phyloP scores from a whole-genome alignment of 2,888 invertebrate genomes.

The Gari tellinella region DNA sequence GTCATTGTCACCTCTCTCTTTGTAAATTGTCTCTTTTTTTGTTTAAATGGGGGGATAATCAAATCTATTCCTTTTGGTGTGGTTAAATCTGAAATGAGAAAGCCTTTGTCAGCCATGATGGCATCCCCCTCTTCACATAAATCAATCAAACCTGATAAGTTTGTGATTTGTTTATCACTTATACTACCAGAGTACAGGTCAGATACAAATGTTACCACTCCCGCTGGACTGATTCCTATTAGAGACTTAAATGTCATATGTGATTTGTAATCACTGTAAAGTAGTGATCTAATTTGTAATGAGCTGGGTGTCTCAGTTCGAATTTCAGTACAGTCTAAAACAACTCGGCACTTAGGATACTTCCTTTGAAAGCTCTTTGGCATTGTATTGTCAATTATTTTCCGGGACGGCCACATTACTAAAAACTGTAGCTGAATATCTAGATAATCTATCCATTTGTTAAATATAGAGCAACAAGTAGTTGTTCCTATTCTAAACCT shows the following conservation, averaged over 20 bases:
- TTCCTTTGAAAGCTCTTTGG: conserved; percentile 35
- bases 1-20: too few species aligned
- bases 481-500: conserved; percentile 11
- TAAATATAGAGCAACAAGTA: conserved; percentile 21
- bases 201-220: conserved; percentile 52
- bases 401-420: conserved; percentile 26
- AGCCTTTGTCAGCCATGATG: conserved; percentile 59
- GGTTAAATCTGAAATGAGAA: conserved; percentile 45
- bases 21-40: too few species aligned
- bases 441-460: conserved; percentile 25
- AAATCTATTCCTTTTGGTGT: conserved; percentile 26
- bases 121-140: conserved; percentile 53
- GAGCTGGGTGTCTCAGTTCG: conserved; percentile 47
- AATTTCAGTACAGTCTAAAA: conserved; percentile 63
- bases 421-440: conserved; percentile 17
- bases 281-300: conserved; percentile 20
- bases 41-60: conserved; percentile 32
- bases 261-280: conserved; percentile 48
- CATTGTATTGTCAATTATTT: conserved; percentile 22
- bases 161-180: conserved; percentile 51
- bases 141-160: conserved; percentile 33
- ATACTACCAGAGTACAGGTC: conserved; percentile 50
- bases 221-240: conserved; percentile 49
- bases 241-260: conserved; percentile 50
- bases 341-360: conserved; percentile 46